Base-by-base conservation (phyloP, 2,113 vertebrate species). In the Malurus alboscapulatus region DNA sequence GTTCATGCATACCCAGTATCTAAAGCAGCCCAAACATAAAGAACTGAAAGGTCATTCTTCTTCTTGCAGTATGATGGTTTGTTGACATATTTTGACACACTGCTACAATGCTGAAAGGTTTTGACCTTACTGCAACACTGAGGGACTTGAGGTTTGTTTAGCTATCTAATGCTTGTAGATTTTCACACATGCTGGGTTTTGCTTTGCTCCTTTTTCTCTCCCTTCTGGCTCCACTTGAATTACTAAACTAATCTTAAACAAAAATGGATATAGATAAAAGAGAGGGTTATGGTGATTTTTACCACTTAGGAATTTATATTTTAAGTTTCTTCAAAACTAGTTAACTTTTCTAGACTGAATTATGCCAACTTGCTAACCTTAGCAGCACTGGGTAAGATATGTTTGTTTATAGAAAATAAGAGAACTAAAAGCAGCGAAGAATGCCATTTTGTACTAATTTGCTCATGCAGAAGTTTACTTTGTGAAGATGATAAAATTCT, bases 51-150 rank as follows among this genome's bases (percentile, higher is more conserved):
- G 98, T 98, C 97, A 97, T 97, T 97, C 95, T 97, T 98, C 97
- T 97, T 97, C 97, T 96, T 97, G 94, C 87, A 66, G 92, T 94
- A 63, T 98, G 97, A 98, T 97, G 97, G 97, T 96, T 97, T 97
- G 97, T 98, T 98, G 98, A 98, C 97, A 97, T 98, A 97, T 98
- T 98, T 98, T 98, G 98, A 99, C 97, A 98, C 92, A 67, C 84
- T 92, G 89, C 82, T 96, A 96, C 94, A 98, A 95, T 87, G 94
- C 97, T 97, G 88, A 97, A 97, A 98, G 97, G 96, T 96, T 98
- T 97, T 97, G 97, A 98, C 98, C 97, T 97, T 96, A 96, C 84
- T 94, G 85, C 88, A 91, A 83, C 87, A 95, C 96, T 72, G 42
- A 95, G 96, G 96, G 95, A 96, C 94, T 96, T 92, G 51, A 69